phyloP scores from a whole-genome alignment of 2,797 vertebrate species.

The Enteromius treurensis region DNA sequence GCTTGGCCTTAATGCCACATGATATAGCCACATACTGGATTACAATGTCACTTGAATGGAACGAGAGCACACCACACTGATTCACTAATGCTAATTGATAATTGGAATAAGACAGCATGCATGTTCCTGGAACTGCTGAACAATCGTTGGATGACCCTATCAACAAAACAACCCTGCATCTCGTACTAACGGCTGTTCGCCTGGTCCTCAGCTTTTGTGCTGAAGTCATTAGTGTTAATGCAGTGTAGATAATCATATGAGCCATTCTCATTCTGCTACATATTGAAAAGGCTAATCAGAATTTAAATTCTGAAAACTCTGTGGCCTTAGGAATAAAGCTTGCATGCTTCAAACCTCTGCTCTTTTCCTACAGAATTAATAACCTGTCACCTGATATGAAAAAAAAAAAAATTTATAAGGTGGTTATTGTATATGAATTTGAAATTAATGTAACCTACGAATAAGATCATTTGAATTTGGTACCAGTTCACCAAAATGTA shows the following conservation, averaged over 20 bases:
- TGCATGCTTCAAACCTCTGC: neutral
- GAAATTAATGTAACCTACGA: neutral
- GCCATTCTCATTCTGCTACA: neutral
- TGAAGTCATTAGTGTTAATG: slow-evolving; percentile 56
- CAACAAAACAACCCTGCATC: slow-evolving; percentile 44
- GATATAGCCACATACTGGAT: slow-evolving; percentile 20
- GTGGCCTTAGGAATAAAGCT: neutral
- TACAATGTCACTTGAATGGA: slow-evolving; percentile 37
- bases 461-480: neutral
- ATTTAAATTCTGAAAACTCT: neutral
- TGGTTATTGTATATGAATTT: no score
- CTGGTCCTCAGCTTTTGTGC: slow-evolving; percentile 36
- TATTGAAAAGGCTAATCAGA: neutral
- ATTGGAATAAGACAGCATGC: slow-evolving; percentile 62
- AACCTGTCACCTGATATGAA: neutral
- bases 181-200: slow-evolving; percentile 8
- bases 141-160: slow-evolving; percentile 17
- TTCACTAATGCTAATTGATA: slow-evolving; percentile 59
- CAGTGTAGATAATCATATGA: slow-evolving; percentile 36
- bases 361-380: neutral
- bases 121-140: slow-evolving; percentile 60
- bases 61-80: slow-evolving; percentile 36
- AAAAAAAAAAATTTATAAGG: neutral
- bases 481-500: neutral
- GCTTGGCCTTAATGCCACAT: slow-evolving; percentile 37